Base-by-base conservation (phyloP, 1,140 invertebrate genomes). In the Ceratina japonica region DNA sequence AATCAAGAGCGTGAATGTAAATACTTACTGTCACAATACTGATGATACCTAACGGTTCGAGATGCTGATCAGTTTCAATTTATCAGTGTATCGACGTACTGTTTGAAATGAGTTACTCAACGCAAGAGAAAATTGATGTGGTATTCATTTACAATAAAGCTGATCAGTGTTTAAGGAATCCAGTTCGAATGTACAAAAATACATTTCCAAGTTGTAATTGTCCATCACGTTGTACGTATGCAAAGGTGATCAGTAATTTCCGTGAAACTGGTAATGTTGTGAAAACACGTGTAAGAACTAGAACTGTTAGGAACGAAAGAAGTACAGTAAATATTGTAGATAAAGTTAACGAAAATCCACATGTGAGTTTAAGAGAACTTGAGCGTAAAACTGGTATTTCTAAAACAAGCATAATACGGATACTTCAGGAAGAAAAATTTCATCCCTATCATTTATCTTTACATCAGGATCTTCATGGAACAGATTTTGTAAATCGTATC, bases 381-480 rank as follows among this genome's bases (percentile, higher is more conserved):
- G 24, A 69, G 2, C 15, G 24, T 56, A 1, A 69, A 69, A 69
- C 2, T 31, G 51, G 7, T 15, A 69, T 56, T 69, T 69, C 20
- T 1, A 56, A 20, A 69, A 37, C 7, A 18, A 31, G 22, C 24
- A 54, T 69, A 56, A 52, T 31, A 56, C 22, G 2, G 1, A 69
- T 56, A 18, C 24, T 69, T 69, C 7, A 69, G 31, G 31, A 64
- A 69, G 15, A 69, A 69, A 56, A n/a, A n/a, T n/a, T 69, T 12
- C 2, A 69, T 56, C n/a, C 51, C 3, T 69, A 16, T 49, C n/a
- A 22, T 22, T 20, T 65, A 22, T 65, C 13, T 49, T 2, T 22
- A 2, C 12, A 65, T 49, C n/a, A 49, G n/a, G 20, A 65, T 5
- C 5, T 22, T n/a, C 12, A 49, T 2, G n/a, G 13, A 13, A 15